Evolutionary conservation across 1,140 invertebrate genomes (phyloP).

Genomic region (Homalodisca vitripennis): DNA sequence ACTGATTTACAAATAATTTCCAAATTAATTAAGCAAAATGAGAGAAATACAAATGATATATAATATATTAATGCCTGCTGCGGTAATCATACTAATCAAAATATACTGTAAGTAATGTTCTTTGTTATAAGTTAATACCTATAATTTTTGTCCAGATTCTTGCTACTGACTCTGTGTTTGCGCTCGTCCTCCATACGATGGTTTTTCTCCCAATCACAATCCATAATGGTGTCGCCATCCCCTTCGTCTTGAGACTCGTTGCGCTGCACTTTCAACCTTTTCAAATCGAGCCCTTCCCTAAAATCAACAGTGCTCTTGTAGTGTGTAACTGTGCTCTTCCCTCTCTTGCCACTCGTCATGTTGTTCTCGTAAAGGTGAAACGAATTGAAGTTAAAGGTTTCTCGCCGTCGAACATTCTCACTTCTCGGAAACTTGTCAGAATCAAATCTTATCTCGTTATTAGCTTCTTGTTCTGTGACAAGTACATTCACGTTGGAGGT

Average conservation of each 20-base stretch:
- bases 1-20: too few relatives aligned
- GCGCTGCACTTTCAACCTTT: constrained; percentile 39
- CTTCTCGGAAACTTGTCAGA: constrained; percentile 62
- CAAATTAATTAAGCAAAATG: too few relatives aligned
- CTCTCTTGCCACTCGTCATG: constrained; percentile 33
- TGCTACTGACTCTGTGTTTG: constrained; percentile 27
- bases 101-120: too few relatives aligned
- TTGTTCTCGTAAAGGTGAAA: constrained; percentile 40
- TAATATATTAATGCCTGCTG: too few relatives aligned
- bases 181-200: constrained; percentile 40
- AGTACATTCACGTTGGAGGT: constrained; percentile 64
- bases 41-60: too few relatives aligned
- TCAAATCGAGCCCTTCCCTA: constrained; percentile 40
- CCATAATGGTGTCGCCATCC: neutral
- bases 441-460: constrained; percentile 58
- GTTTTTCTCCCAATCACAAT: constrained; percentile 48
- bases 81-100: too few relatives aligned
- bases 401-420: constrained; percentile 37
- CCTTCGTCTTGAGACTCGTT: constrained; percentile 22
- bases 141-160: constrained; percentile 38
- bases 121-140: constrained; percentile 35
- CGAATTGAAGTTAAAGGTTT: constrained; percentile 35
- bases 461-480: constrained; percentile 53
- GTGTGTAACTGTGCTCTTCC: constrained; percentile 34
- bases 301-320: constrained; percentile 37